Evolutionary conservation across 2,113 vertebrate species (phyloP).

Genomic region (Ondatra zibethicus): DNA sequence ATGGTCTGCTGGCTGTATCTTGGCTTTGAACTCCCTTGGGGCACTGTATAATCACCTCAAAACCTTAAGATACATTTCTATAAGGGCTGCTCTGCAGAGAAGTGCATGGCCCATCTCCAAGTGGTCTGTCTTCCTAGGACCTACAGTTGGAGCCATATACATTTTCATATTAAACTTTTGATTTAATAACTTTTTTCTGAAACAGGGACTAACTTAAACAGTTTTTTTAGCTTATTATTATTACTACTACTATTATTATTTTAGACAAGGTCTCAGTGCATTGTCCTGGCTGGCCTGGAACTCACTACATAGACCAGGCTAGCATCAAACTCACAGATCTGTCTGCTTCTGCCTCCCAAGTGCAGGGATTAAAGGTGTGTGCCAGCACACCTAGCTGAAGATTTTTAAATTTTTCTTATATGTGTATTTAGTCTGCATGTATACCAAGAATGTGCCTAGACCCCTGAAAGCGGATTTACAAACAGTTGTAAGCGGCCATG

Average conservation of each 20-base stretch:
- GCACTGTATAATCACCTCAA: background rate
- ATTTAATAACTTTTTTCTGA: background rate
- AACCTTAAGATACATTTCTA: background rate
- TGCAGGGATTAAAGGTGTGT: background rate
- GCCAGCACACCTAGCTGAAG: background rate
- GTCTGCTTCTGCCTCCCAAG: background rate
- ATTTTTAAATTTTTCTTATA: background rate
- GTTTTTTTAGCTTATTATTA: background rate
- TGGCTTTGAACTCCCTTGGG: background rate
- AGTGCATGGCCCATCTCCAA: background rate
- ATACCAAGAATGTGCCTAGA: background rate
- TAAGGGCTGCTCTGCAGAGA: background rate
- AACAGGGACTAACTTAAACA: background rate
- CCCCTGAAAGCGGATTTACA: background rate
- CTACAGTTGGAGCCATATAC: background rate
- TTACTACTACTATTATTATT: background rate
- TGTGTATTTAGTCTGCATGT: background rate
- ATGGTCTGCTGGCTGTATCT: background rate
- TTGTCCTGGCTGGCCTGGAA: background rate
- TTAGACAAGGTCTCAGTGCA: background rate
- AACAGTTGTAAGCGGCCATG: background rate
- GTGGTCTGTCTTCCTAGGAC: background rate
- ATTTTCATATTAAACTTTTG: background rate
- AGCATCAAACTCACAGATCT: background rate
- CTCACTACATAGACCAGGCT: background rate